phyloP scores from a whole-genome alignment of 2,888 invertebrate species.

The Torymus aiolomorphi region DNA sequence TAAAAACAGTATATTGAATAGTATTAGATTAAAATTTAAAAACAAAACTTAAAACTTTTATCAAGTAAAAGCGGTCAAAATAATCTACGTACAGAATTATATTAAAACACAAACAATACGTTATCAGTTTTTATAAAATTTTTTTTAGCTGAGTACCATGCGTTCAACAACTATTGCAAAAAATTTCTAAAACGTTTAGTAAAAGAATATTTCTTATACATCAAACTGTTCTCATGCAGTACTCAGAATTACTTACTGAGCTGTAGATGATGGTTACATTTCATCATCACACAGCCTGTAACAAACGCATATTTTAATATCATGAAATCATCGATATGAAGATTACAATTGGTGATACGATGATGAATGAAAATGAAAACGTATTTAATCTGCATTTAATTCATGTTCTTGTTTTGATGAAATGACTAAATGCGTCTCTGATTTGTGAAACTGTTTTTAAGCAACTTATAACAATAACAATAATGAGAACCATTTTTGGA shows the following conservation, averaged over 20 bases:
- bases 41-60: too few species aligned
- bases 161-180: conserved; percentile 1
- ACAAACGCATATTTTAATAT: conserved; percentile 67
- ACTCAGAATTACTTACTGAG: conserved; percentile 72
- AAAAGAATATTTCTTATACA: conserved; percentile 30
- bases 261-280: conserved; percentile 75
- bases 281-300: conserved; percentile 76
- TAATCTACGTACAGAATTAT: conserved; percentile 2
- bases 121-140: not conserved
- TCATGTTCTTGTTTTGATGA: too few species aligned
- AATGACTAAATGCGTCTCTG: too few species aligned
- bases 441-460: too few species aligned
- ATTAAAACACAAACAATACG: not conserved
- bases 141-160: not conserved
- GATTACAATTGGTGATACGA: conserved; percentile 22
- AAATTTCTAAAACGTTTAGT: not conserved
- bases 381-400: too few species aligned
- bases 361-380: conserved; percentile 1
- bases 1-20: too few species aligned
- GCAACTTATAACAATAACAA: too few species aligned
- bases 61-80: not conserved
- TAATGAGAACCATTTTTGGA: not conserved
- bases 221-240: conserved; percentile 63
- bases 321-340: conserved; percentile 32
- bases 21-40: too few species aligned